phyloP scores from a whole-genome alignment of 2,888 invertebrate genomes.

The Leptothorax acervorum region DNA sequence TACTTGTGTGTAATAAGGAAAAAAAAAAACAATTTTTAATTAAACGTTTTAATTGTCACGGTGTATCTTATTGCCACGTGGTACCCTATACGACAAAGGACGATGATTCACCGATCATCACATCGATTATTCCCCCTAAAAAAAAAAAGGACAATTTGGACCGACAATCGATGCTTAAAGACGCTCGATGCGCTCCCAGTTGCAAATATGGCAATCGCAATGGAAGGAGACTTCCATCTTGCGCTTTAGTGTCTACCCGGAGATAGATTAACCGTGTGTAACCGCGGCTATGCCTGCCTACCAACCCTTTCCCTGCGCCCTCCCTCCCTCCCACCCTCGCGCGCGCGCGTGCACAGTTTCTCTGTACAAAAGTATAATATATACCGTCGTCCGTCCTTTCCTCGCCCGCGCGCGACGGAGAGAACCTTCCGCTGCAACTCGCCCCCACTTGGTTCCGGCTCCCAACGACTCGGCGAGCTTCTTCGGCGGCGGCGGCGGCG shows the following conservation, averaged over 20 bases:
- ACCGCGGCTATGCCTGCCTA: slow-evolving; percentile 74
- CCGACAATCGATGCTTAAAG: slow-evolving; percentile 61
- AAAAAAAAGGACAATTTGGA: slow-evolving; percentile 7
- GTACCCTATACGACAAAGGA: background rate
- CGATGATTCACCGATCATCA: slow-evolving; percentile 1
- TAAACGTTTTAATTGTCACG: background rate
- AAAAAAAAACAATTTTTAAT: background rate
- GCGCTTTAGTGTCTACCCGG: slow-evolving; percentile 79
- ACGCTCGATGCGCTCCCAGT: slow-evolving; percentile 56
- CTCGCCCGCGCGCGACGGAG: slow-evolving; percentile 52
- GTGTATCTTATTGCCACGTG: background rate
- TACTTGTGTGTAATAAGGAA: background rate
- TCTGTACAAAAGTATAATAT: slow-evolving; percentile 71
- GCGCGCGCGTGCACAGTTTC: slow-evolving; percentile 36
- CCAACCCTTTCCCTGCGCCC: slow-evolving; percentile 63
- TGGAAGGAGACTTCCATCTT: slow-evolving; percentile 81
- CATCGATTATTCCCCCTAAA: background rate
- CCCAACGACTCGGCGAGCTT: slow-evolving; percentile 55
- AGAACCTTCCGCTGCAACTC: slow-evolving; percentile 68
- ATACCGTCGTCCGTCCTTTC: slow-evolving; percentile 71
- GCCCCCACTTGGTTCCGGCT: slow-evolving; percentile 68
- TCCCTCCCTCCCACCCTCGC: slow-evolving; percentile 64
- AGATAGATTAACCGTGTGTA: slow-evolving; percentile 79
- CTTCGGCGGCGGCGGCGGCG: slow-evolving; percentile 36
- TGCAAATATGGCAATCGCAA: slow-evolving; percentile 78